Percentiles rank a stretch among this genome's conserved stretches.
phyloP scores from a whole-genome alignment of 1,140 invertebrate species.

The Pristionchus pacificus region DNA sequence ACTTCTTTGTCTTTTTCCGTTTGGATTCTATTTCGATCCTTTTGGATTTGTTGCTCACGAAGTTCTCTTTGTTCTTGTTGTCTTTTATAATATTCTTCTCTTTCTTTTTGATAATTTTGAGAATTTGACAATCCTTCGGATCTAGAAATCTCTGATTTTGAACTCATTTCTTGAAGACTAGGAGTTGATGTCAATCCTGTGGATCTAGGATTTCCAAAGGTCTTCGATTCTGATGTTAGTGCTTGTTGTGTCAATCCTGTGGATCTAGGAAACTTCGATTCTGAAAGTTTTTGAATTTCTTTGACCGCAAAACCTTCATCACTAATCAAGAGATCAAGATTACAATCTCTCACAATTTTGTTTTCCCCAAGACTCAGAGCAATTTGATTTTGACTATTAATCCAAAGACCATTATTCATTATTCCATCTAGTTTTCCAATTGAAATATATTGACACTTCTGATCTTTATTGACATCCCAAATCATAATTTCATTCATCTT shows the following conservation, averaged over 20 bases:
- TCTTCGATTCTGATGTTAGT: too few relatives aligned
- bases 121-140: too few relatives aligned
- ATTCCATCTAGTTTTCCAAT: slow-evolving; percentile 17
- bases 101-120: slow-evolving; percentile 1
- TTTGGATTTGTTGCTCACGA: background rate
- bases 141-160: too few relatives aligned
- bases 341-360: slow-evolving; percentile 28
- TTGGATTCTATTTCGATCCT: background rate
- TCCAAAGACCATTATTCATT: slow-evolving; percentile 10
- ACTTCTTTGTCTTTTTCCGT: background rate
- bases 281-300: slow-evolving; percentile 5
- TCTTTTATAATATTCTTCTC: background rate
- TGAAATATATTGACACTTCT: slow-evolving; percentile 15
- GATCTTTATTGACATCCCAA: slow-evolving; percentile 36
- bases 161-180: too few relatives aligned
- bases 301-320: slow-evolving; percentile 34
- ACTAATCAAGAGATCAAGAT: slow-evolving; percentile 22
- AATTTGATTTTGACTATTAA: slow-evolving; percentile 17
- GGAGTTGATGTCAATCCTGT: too few relatives aligned
- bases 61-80: slow-evolving; percentile 5
- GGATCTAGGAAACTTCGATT: too few relatives aligned
- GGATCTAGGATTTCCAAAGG: too few relatives aligned
- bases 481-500: slow-evolving; percentile 34
- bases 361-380: slow-evolving; percentile 5
- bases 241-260: too few relatives aligned